Conservation (phyloP, 1,140 invertebrate genomes). For the Neelides sp. region DNA sequence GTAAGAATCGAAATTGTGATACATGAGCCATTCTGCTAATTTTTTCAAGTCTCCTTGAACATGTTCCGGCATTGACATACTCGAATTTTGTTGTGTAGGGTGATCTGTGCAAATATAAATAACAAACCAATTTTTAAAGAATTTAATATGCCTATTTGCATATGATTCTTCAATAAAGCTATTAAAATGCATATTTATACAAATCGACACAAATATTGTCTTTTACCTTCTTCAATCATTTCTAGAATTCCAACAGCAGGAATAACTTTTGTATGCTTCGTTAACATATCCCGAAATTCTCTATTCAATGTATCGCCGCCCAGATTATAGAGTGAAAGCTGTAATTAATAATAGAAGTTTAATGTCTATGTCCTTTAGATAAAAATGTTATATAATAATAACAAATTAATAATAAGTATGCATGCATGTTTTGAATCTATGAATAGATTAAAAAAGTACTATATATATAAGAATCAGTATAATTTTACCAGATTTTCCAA, state of each 20-base stretch:
- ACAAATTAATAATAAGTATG: slow-evolving; percentile 9
- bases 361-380: no score
- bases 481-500: slow-evolving; percentile 74
- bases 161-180: slow-evolving; percentile 14
- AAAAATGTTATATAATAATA: slow-evolving; percentile 1
- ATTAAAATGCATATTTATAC: slow-evolving; percentile 26
- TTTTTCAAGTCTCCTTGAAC: slow-evolving; percentile 56
- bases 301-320: slow-evolving; percentile 62
- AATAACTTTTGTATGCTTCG: slow-evolving; percentile 71
- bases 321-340: slow-evolving; percentile 58
- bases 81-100: slow-evolving; percentile 37
- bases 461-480: slow-evolving; percentile 40
- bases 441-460: slow-evolving; percentile 21
- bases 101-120: slow-evolving; percentile 37
- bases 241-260: slow-evolving; percentile 72
- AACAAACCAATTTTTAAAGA: slow-evolving; percentile 21
- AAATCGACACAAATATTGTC: slow-evolving; percentile 7
- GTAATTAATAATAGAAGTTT: slow-evolving; percentile 36
- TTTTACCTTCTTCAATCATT: slow-evolving; percentile 65
- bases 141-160: slow-evolving; percentile 5
- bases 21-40: slow-evolving; percentile 70
- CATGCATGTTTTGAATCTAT: neutral
- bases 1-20: slow-evolving; percentile 63
- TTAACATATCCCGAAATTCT: slow-evolving; percentile 75
- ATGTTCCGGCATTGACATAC: slow-evolving; percentile 48